Percentiles rank a stretch among this genome's conserved stretches.
Evolutionary conservation across 2,888 invertebrate species (phyloP).

Genomic region (Drosophila diplacantha): DNA sequence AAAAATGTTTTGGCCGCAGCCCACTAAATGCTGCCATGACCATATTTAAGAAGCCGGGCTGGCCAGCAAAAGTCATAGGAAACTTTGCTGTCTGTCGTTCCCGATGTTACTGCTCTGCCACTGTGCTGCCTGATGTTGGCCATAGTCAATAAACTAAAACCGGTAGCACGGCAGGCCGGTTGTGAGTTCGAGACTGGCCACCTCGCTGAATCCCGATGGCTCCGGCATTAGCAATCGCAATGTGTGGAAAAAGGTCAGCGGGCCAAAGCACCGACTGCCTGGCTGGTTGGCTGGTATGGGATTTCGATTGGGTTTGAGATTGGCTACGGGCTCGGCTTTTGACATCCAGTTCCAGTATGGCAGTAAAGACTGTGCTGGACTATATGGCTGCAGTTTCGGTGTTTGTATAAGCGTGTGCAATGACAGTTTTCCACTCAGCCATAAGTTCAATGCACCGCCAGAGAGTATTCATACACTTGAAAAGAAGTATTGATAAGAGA

Average conservation of each 20-base stretch:
- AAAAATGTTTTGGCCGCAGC: constrained; percentile 63
- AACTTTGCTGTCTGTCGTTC: constrained; percentile 42
- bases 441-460: constrained; percentile 59
- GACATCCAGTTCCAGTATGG: constrained; percentile 20
- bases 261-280: constrained; percentile 40
- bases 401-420: constrained; percentile 18
- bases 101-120: constrained; percentile 21
- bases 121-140: constrained; percentile 38
- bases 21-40: constrained; percentile 55
- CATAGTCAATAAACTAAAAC: constrained; percentile 66
- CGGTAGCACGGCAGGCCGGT: constrained; percentile 66
- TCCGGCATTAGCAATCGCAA: constrained; percentile 43
- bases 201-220: constrained; percentile 34
- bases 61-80: constrained; percentile 53
- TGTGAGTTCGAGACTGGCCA: constrained; percentile 40
- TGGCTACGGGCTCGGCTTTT: constrained; percentile 16
- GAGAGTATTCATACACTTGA: constrained; percentile 5
- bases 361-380: constrained; percentile 8
- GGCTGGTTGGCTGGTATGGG: constrained; percentile 18
- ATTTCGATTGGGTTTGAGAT: constrained; percentile 18
- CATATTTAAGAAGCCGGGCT: constrained; percentile 52
- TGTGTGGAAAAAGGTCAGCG: constrained; percentile 55
- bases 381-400: constrained; percentile 29
- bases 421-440: constrained; percentile 21
- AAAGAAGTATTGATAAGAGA: neutral